Base-by-base conservation (phyloP, 92 coral and sea anemone genomes). In the Umimayanthus kanabou region DNA sequence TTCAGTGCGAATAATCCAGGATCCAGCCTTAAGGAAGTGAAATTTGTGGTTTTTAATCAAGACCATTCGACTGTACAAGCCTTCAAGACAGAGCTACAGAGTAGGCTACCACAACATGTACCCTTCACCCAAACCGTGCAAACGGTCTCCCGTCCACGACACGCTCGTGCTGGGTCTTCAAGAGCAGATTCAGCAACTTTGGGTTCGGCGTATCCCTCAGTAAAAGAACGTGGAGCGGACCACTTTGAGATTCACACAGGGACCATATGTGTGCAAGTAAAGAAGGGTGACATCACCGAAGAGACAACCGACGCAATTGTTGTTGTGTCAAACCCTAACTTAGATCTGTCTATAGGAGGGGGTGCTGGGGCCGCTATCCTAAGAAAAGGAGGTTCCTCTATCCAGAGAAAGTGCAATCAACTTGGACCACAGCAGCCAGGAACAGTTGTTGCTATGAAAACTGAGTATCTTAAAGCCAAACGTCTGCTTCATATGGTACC, bases 341-440 rank as follows among this genome's bases (percentile, higher is more conserved):
- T 90, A 16, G 92, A 89, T 42, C 22, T 93, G 16, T 10, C 74
- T 2, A 69, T 79, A 75, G 88, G 85, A n/a, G 93, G 93, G 0
- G 95, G 93, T 5, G 95, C 94, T 15, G 95, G 92, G 3, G 84
- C 89, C 58, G 98, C 94, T n/a, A 81, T 94, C 58, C 85, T 88
- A 14, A 82, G 20, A 26, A 58, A 77, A 61, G 95, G 98, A 47
- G 98, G 98, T 33, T 15, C 1, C 1, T 86, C 93, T 22, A 87
- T 94, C 30, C 85, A 85, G 81, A 22, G 13, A 6, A 90, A 94
- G 72, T 89, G 94, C 81, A 3, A 55, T 23, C 45, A 26, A 2
- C 55, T 39, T 20, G 87, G 89, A 9, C 67, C 14, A 1, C 88
- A 87, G 58, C 61, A 0, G 18, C 81, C 79, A 23, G 92, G 91